These are phyloP conservation scores for Erynnis tages DNA, from an alignment of 2,888 invertebrate genomes.

Conservation along the genomic window DNA sequence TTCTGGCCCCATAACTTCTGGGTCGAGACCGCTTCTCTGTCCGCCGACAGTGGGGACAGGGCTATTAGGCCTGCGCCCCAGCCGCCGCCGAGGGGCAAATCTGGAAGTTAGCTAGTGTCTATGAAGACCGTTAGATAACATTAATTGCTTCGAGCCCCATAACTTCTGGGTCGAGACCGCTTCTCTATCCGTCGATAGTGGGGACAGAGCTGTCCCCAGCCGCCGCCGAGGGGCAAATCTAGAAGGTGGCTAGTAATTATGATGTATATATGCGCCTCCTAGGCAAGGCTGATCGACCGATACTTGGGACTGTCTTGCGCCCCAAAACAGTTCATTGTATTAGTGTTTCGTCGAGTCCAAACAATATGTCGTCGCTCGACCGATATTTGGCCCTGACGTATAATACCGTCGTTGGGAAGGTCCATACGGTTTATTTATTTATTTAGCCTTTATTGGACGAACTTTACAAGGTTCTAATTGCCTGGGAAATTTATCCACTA, in stretches of 20 bases:
- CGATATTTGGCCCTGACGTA: too few species aligned
- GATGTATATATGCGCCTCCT: too few species aligned
- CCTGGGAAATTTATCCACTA: too few species aligned
- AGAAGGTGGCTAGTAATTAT: constrained; percentile 55
- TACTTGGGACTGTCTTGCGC: constrained; percentile 65
- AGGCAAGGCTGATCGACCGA: too few species aligned
- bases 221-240: constrained; percentile 54
- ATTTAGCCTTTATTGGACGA: too few species aligned
- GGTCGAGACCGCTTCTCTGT: constrained; percentile 74
- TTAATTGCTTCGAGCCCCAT: constrained; percentile 68
- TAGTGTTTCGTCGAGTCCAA: constrained; percentile 76
- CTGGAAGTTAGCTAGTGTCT: constrained; percentile 54
- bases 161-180: constrained; percentile 78
- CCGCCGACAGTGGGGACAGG: constrained; percentile 74
- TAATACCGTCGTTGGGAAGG: too few species aligned
- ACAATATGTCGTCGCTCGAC: too few species aligned
- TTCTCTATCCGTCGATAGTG: constrained; percentile 75
- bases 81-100: constrained; percentile 55
- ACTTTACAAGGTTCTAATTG: too few species aligned
- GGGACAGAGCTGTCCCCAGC: constrained; percentile 64
- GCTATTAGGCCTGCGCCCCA: constrained; percentile 55
- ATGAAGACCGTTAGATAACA: too few species aligned
- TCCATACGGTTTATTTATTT: too few species aligned
- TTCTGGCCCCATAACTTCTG: constrained; percentile 75
- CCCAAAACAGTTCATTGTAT: too few species aligned